A percentile compares a stretch with the other conserved stretches of the same genome.
These are phyloP conservation scores for Pongo pygmaeus DNA, from an alignment of 2,113 vertebrate genomes.

Conservation along the genomic window DNA sequence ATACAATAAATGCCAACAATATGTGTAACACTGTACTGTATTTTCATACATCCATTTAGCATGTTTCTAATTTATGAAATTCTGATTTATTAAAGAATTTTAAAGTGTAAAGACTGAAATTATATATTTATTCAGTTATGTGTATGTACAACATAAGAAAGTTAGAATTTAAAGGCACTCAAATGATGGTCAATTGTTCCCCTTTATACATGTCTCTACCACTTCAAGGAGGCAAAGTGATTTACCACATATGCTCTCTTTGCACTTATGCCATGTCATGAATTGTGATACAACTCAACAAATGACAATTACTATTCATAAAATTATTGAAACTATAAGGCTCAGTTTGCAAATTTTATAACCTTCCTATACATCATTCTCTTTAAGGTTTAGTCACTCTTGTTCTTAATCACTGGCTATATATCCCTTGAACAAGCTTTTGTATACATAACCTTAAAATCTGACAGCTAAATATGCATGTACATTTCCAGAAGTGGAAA, in stretches of 20 bases:
- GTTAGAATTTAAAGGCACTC: background rate
- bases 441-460: background rate
- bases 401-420: background rate
- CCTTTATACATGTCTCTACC: background rate
- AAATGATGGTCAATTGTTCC: background rate
- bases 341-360: background rate
- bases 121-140: background rate
- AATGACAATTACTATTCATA: background rate
- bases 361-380: background rate
- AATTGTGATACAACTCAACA: background rate
- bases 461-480: background rate
- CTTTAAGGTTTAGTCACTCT: background rate
- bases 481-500: background rate
- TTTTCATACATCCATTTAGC: background rate
- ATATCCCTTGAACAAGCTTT: background rate
- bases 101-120: background rate
- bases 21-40: background rate
- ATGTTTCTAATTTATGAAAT: background rate
- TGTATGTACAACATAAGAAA: background rate
- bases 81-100: background rate
- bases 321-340: background rate
- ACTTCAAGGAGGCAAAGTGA: background rate
- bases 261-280: fast-evolving
- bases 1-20: background rate
- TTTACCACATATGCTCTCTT: background rate